A percentile compares a stretch with the other conserved stretches of the same genome.
phyloP scores from a whole-genome alignment of 1,140 invertebrate genomes.

The Brachionus calyciflorus region DNA sequence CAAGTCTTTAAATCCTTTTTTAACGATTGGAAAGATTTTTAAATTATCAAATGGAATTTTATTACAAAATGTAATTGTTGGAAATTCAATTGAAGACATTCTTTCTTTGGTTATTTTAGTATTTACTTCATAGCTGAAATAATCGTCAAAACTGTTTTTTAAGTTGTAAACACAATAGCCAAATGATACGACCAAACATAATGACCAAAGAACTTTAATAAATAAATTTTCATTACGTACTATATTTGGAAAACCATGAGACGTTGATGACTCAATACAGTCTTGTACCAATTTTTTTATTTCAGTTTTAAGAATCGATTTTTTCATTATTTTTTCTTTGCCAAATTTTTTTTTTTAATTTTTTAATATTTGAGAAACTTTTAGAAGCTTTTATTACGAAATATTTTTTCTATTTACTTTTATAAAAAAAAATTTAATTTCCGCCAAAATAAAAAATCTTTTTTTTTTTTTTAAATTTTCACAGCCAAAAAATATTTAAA shows the following conservation, averaged over 20 bases:
- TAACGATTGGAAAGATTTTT: no score
- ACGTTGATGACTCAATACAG: not conserved
- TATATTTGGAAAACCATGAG: slow-evolving; percentile 15
- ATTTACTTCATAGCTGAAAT: not conserved
- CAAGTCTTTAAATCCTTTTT: no score
- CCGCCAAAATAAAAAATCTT: no score
- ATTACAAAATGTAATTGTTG: slow-evolving; percentile 39
- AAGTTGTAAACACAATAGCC: slow-evolving; percentile 5
- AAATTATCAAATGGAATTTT: not conserved
- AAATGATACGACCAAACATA: not conserved
- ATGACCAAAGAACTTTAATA: not conserved
- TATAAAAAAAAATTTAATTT: no score
- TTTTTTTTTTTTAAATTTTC: no score
- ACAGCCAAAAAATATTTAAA: no score
- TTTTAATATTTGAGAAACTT: no score
- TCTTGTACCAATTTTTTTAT: not conserved
- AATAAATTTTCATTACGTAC: not conserved
- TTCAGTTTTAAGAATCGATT: not conserved
- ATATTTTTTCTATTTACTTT: no score
- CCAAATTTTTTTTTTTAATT: no score
- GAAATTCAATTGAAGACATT: not conserved
- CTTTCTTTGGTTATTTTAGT: slow-evolving; percentile 6
- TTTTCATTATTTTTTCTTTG: no score
- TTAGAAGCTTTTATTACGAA: no score
- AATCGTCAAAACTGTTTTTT: not conserved